Evolutionary conservation across 2,888 invertebrate species (phyloP).

Genomic region (Pyralis farinalis): DNA sequence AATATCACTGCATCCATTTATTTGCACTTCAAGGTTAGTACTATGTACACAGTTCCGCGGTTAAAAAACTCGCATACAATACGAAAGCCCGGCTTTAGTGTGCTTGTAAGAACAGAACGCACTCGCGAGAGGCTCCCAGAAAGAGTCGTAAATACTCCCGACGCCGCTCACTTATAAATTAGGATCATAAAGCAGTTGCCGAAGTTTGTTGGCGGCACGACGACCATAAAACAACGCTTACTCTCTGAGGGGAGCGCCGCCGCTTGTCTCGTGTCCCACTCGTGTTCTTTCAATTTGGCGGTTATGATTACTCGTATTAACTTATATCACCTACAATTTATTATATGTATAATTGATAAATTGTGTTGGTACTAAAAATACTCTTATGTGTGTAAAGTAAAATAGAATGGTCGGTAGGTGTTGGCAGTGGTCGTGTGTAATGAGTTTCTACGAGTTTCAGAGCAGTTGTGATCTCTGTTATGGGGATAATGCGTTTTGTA

Average conservation of each 20-base stretch:
- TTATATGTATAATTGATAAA: too few relatives aligned
- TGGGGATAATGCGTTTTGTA: too few relatives aligned
- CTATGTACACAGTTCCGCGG: too few relatives aligned
- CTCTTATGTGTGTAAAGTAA: too few relatives aligned
- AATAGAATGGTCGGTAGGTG: too few relatives aligned
- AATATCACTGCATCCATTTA: too few relatives aligned
- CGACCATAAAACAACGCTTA: slow-evolving; percentile 76
- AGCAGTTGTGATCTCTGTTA: too few relatives aligned
- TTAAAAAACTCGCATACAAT: slow-evolving; percentile 7
- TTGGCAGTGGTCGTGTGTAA: too few relatives aligned
- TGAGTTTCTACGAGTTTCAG: too few relatives aligned
- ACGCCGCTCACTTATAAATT: slow-evolving; percentile 79
- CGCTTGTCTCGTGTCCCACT: slow-evolving; percentile 44
- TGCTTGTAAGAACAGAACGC: slow-evolving; percentile 42
- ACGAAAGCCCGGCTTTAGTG: slow-evolving; percentile 10
- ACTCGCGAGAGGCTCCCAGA: slow-evolving; percentile 68
- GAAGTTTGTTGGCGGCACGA: slow-evolving; percentile 76
- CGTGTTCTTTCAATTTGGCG: slow-evolving; percentile 62
- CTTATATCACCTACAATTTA: slow-evolving; percentile 6
- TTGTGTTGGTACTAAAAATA: too few relatives aligned
- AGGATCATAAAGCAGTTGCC: slow-evolving; percentile 80
- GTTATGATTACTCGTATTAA: slow-evolving; percentile 32
- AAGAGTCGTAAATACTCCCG: slow-evolving; percentile 74
- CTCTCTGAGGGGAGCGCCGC: slow-evolving; percentile 49
- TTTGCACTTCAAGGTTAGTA: too few relatives aligned